Percentiles rank a stretch among this genome's conserved stretches.
Evolutionary conservation across 1,140 invertebrate species (phyloP).

Genomic region (Caenorhabditis brenneri): DNA sequence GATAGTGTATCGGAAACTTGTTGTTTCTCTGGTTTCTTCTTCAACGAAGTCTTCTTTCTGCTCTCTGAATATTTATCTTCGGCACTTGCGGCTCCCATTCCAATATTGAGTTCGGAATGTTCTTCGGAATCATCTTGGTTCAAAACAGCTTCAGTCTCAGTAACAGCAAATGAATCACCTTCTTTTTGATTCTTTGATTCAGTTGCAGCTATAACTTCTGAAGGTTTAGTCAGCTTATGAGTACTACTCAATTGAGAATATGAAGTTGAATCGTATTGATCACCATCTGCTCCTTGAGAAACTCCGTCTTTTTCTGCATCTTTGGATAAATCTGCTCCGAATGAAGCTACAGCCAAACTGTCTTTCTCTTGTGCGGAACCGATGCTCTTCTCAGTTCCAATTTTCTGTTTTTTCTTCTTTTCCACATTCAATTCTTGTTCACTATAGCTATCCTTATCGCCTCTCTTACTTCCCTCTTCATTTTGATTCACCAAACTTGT

Average conservation of each 20-base stretch:
- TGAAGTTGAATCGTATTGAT: not conserved
- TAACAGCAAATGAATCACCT: not conserved
- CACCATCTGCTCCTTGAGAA: not conserved
- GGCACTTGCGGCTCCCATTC: not conserved
- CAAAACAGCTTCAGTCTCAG: not conserved
- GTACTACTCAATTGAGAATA: not conserved
- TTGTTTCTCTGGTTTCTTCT: not conserved
- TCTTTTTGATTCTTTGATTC: not conserved
- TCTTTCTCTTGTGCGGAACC: not conserved
- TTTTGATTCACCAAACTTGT: not conserved
- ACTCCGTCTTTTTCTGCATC: not conserved
- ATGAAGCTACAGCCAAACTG: not conserved
- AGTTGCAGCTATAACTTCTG: not conserved
- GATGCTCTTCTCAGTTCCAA: not conserved
- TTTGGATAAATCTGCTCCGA: not conserved
- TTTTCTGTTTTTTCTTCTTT: conserved; percentile 14
- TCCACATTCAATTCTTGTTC: not conserved
- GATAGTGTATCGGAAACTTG: not conserved
- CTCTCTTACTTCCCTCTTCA: not conserved
- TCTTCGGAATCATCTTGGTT: not conserved
- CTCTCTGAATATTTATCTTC: conserved; percentile 12
- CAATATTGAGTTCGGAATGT: not conserved
- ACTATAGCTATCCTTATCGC: conserved; percentile 7
- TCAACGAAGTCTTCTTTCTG: not conserved
- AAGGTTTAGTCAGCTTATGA: not conserved